phyloP scores from a whole-genome alignment of 2,797 vertebrate genomes.

The Cossypha niveicapilla region DNA sequence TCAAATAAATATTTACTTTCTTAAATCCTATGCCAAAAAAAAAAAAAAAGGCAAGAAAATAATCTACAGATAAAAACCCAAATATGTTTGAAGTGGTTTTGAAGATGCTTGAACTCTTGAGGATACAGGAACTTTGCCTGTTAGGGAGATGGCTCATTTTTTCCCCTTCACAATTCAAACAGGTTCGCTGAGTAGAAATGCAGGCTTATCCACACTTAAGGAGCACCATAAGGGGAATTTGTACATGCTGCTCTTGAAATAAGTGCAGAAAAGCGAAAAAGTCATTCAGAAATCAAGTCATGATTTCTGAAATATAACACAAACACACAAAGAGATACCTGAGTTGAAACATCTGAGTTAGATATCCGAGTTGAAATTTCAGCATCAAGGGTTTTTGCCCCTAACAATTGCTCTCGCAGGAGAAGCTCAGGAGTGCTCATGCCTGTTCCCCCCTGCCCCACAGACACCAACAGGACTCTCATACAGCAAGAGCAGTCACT shows the following conservation, averaged over 20 bases:
- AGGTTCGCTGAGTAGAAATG: neutral
- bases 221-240: neutral
- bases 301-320: fast-evolving
- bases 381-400: neutral
- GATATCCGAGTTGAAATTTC: neutral
- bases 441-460: fast-evolving
- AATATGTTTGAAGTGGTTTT: neutral
- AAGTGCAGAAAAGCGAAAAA: neutral
- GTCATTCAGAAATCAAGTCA: neutral
- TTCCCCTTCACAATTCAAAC: neutral
- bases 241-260: neutral
- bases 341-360: neutral
- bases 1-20: neutral
- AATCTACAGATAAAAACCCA: neutral
- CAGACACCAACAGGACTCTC: neutral
- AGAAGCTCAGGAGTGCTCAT: neutral
- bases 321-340: fast-evolving
- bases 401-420: neutral
- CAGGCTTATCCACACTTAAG: neutral
- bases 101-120: neutral
- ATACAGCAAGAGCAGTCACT: neutral
- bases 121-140: neutral
- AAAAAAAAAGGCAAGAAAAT: neutral
- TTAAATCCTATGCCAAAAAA: neutral
- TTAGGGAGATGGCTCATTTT: neutral